Percentiles rank a stretch among this genome's conserved stretches.
phyloP scores from a whole-genome alignment of 2,888 invertebrate genomes.

The Gisinianus flammeolus region DNA sequence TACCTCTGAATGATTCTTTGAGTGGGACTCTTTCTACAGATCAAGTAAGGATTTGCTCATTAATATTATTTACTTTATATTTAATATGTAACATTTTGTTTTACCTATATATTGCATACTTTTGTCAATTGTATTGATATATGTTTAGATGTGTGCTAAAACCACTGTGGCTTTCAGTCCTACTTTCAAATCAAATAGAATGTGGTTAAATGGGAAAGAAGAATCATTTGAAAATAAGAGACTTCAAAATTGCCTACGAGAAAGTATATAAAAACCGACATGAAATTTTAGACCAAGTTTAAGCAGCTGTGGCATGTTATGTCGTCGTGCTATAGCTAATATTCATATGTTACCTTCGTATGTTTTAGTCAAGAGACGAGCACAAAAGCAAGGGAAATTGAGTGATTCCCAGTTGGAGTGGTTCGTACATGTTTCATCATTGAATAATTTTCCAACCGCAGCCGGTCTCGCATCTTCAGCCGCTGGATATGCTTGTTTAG shows the following conservation, averaged over 20 bases:
- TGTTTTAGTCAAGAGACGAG: conserved; percentile 65
- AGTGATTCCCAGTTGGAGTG: conserved; percentile 43
- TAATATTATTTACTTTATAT: neutral
- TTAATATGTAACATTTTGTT: neutral
- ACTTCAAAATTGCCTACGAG: conserved; percentile 75
- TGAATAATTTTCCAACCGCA: conserved; percentile 98
- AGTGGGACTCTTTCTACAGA: conserved; percentile 86
- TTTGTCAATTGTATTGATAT: conserved; percentile 20
- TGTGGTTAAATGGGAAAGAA: conserved; percentile 89
- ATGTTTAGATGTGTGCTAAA: conserved; percentile 79
- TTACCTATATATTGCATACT: neutral
- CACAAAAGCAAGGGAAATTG: conserved; percentile 62
- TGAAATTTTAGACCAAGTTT: no score
- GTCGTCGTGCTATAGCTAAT: neutral
- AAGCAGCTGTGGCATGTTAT: neutral
- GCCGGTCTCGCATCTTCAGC: conserved; percentile 98
- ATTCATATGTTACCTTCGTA: neutral
- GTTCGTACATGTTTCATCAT: conserved; percentile 76
- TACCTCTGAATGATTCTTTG: conserved; percentile 95
- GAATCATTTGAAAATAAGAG: conserved; percentile 76
- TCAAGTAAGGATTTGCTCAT: conserved; percentile 70
- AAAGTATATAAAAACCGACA: conserved; percentile 65
- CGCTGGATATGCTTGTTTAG: conserved; percentile 94
- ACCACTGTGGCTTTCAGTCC: conserved; percentile 82
- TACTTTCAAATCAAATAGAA: conserved; percentile 74